A percentile compares a stretch with the other conserved stretches of the same genome.
These are phyloP conservation scores for Carposina sasakii DNA, from an alignment of 1,140 invertebrate species.

Conservation along the genomic window DNA sequence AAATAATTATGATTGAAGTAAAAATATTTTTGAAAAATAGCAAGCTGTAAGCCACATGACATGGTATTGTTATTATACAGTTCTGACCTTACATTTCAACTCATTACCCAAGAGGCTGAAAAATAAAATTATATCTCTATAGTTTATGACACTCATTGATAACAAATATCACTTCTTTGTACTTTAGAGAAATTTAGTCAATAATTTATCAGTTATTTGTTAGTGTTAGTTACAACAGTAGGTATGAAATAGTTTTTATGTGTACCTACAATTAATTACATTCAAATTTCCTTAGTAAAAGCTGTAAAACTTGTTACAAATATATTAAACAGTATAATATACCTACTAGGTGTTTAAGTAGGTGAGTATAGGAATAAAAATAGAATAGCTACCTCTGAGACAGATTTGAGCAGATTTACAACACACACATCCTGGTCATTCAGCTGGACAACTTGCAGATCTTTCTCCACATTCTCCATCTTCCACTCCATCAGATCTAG, in stretches of 20 bases:
- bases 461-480: slow-evolving; percentile 58
- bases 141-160: too few relatives aligned
- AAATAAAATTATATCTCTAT: slow-evolving; percentile 41
- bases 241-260: too few relatives aligned
- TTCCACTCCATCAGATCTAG: slow-evolving; percentile 69
- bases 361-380: neutral
- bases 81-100: slow-evolving; percentile 56
- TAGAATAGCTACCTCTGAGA: slow-evolving; percentile 58
- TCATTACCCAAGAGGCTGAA: slow-evolving; percentile 54
- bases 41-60: slow-evolving; percentile 44
- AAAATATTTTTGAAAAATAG: slow-evolving; percentile 22
- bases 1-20: neutral
- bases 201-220: too few relatives aligned
- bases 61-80: slow-evolving; percentile 43
- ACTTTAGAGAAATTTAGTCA: too few relatives aligned
- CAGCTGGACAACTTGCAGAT: slow-evolving; percentile 39
- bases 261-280: too few relatives aligned
- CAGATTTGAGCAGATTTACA: slow-evolving; percentile 65
- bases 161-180: too few relatives aligned
- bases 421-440: slow-evolving; percentile 60
- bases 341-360: too few relatives aligned
- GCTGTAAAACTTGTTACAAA: too few relatives aligned
- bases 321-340: too few relatives aligned
- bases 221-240: too few relatives aligned
- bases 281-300: too few relatives aligned